These are phyloP conservation scores for Euplexia lucipara DNA, from an alignment of 2,888 invertebrate species.

Conservation along the genomic window DNA sequence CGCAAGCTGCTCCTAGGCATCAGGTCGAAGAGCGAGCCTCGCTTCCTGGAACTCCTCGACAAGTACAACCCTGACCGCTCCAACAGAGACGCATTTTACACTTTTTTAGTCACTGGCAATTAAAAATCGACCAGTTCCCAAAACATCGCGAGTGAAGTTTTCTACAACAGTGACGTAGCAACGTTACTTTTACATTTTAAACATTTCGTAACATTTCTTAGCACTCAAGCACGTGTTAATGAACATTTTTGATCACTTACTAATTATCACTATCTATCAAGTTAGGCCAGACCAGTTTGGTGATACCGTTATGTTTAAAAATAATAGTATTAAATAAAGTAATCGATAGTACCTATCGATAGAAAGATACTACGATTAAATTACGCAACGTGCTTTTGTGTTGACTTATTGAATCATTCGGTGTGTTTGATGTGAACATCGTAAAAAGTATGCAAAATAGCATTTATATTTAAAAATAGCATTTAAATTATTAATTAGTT, in stretches of 20 bases:
- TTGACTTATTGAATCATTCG: too few species aligned
- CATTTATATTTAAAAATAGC: too few species aligned
- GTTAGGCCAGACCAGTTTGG: slow-evolving; percentile 14
- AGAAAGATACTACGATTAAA: neutral
- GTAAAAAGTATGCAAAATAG: too few species aligned
- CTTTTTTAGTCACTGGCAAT: slow-evolving; percentile 86
- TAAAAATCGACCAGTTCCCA: slow-evolving; percentile 65
- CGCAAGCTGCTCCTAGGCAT: slow-evolving; percentile 93
- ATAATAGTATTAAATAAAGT: slow-evolving; percentile 13
- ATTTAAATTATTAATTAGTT: too few species aligned
- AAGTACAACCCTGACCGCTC: slow-evolving; percentile 94
- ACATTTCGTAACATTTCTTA: too few species aligned
- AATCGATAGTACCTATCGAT: neutral
- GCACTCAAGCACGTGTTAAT: neutral
- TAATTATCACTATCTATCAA: slow-evolving; percentile 6
- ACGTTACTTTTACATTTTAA: too few species aligned
- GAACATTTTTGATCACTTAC: slow-evolving; percentile 8
- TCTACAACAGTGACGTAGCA: slow-evolving; percentile 9
- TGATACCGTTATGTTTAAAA: slow-evolving; percentile 26
- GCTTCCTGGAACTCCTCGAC: slow-evolving; percentile 92
- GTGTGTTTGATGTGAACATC: too few species aligned
- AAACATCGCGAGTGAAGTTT: neutral
- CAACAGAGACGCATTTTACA: slow-evolving; percentile 92
- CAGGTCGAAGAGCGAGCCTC: slow-evolving; percentile 92
- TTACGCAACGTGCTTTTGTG: too few species aligned